Conservation (phyloP, 2,888 invertebrate genomes). For the Sinopyrophorus schimmeli region DNA sequence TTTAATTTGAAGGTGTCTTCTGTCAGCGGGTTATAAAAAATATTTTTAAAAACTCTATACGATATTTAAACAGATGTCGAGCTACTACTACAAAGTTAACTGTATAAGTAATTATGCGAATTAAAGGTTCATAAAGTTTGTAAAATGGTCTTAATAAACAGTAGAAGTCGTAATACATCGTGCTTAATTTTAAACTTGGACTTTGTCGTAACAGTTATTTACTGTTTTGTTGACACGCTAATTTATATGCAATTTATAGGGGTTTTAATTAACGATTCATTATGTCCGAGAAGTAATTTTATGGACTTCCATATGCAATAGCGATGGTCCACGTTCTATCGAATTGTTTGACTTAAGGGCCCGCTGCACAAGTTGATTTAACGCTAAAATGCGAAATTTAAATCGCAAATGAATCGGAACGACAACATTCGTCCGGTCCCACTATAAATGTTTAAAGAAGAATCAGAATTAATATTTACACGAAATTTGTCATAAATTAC, state of each 20-base stretch:
- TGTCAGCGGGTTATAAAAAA: too few relatives aligned
- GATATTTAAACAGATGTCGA: too few relatives aligned
- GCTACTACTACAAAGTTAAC: too few relatives aligned
- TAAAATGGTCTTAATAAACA: background rate
- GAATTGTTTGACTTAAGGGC: slow-evolving; percentile 35
- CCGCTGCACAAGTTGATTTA: slow-evolving; percentile 37
- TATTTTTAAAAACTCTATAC: too few relatives aligned
- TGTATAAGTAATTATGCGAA: too few relatives aligned
- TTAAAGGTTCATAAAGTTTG: background rate
- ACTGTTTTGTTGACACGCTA: slow-evolving; percentile 17
- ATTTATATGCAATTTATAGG: slow-evolving; percentile 21
- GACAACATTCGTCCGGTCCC: slow-evolving; percentile 5
- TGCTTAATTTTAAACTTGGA: slow-evolving; percentile 2
- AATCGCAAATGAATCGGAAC: slow-evolving; percentile 14
- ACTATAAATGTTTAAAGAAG: slow-evolving; percentile 8
- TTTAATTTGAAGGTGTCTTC: too few relatives aligned
- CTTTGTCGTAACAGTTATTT: slow-evolving; percentile 9
- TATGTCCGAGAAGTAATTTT: slow-evolving; percentile 36
- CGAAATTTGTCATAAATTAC: slow-evolving; percentile 19
- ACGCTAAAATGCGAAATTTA: slow-evolving; percentile 28
- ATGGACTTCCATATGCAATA: slow-evolving; percentile 34
- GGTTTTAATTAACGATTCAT: slow-evolving; percentile 38
- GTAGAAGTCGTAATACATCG: background rate
- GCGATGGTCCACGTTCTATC: slow-evolving; percentile 29
- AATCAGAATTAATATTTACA: slow-evolving; percentile 10